Conservation (phyloP, 2,797 vertebrate species). For the Hozukius guyotensis region DNA sequence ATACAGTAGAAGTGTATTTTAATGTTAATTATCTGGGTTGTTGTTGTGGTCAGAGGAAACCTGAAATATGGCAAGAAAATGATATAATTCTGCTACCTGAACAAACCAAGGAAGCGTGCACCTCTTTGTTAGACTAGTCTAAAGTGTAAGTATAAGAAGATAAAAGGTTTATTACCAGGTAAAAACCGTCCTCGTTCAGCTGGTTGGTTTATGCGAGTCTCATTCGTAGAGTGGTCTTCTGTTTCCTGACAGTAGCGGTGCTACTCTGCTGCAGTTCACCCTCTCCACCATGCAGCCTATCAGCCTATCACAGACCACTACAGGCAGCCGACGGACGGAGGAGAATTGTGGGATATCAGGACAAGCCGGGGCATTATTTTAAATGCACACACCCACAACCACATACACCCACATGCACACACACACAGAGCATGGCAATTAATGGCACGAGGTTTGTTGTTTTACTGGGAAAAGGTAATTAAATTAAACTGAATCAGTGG, state of each 20-base stretch:
- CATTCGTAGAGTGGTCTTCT: conserved; percentile 62
- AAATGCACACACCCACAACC: conserved; percentile 11
- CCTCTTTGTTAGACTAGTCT: background rate
- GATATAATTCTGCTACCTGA: background rate
- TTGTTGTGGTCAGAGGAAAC: conserved; percentile 10
- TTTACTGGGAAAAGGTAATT: conserved; percentile 7
- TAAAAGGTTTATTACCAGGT: conserved; percentile 66
- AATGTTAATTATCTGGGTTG: conserved; percentile 46
- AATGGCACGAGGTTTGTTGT: conserved; percentile 44
- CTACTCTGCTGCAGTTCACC: conserved; percentile 71
- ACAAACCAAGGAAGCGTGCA: background rate
- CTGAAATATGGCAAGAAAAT: background rate
- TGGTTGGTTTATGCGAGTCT: conserved; percentile 36
- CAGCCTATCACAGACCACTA: conserved; percentile 58
- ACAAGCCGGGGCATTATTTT: conserved; percentile 73
- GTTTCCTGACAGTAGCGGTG: conserved; percentile 73
- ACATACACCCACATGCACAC: background rate
- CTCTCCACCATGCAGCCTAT: conserved; percentile 24
- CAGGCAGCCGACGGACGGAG: background rate
- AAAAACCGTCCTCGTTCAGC: conserved; percentile 54
- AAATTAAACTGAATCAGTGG: conserved; percentile 20
- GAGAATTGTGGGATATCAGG: conserved; percentile 77
- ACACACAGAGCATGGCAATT: conserved; percentile 21
- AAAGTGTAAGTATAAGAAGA: background rate
- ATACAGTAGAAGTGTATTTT: conserved; percentile 18